Percentiles rank a stretch among this genome's conserved stretches.
Evolutionary conservation across 2,888 invertebrate species (phyloP).

Genomic region (Chrysodeixis includens): DNA sequence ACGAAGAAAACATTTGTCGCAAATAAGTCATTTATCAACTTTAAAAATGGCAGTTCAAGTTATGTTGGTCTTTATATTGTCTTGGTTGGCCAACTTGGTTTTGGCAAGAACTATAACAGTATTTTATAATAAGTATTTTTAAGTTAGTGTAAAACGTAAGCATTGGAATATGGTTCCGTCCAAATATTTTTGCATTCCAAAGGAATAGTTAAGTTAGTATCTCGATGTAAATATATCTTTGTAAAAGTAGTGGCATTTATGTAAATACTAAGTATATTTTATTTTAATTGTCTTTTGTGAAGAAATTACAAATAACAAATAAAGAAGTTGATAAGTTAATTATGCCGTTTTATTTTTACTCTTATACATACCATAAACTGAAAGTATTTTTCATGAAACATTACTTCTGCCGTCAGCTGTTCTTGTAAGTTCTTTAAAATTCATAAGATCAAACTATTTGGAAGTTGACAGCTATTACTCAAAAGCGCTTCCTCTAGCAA

Average conservation of each 20-base stretch:
- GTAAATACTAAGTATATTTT: constrained; percentile 57
- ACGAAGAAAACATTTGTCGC: constrained; percentile 5
- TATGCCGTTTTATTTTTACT: constrained; percentile 32
- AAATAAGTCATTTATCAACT: background rate
- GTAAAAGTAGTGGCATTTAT: constrained; percentile 50
- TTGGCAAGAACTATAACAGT: constrained; percentile 56
- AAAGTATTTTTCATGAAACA: too few relatives aligned
- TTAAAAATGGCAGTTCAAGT: background rate
- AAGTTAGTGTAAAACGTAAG: constrained; percentile 51
- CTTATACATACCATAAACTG: background rate
- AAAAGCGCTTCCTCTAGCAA: too few relatives aligned
- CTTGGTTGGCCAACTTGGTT: constrained; percentile 10
- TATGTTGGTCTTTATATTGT: background rate
- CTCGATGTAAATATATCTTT: constrained; percentile 49
- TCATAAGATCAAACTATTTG: too few relatives aligned
- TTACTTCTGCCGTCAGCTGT: too few relatives aligned
- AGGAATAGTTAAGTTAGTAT: constrained; percentile 77
- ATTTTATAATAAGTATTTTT: constrained; percentile 59
- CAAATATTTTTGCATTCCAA: constrained; percentile 86
- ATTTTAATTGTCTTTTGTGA: constrained; percentile 35
- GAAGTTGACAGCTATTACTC: too few relatives aligned
- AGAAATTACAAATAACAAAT: constrained; percentile 39
- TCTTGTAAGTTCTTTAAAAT: too few relatives aligned
- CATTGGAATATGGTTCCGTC: constrained; percentile 78
- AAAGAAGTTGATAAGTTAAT: constrained; percentile 52